Conservation (phyloP, 2,113 vertebrate species). For the Lamprotornis superbus region DNA sequence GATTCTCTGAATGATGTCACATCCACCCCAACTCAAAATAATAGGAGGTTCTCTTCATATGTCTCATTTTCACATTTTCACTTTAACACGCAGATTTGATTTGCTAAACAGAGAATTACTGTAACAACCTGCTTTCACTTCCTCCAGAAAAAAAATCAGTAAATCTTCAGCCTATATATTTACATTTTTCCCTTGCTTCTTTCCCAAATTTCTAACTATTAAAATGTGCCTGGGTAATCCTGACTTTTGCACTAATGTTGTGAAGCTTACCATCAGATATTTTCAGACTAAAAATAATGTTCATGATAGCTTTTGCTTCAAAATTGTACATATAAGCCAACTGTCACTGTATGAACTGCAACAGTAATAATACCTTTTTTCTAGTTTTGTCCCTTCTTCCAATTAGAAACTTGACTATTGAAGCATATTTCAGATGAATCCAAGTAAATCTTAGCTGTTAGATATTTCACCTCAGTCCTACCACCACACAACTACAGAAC, state of each 20-base stretch:
- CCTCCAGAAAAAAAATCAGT: neutral
- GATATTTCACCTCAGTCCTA: neutral
- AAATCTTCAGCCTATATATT: neutral
- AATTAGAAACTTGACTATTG: neutral
- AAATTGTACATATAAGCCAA: neutral
- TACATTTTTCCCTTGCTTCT: neutral
- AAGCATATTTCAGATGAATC: neutral
- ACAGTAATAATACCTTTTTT: neutral
- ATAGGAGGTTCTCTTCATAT: neutral
- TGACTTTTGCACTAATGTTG: neutral
- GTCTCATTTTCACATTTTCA: neutral
- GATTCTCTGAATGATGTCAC: neutral
- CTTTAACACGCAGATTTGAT: neutral
- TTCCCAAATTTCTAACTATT: neutral
- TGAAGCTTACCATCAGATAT: neutral
- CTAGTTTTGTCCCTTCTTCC: neutral
- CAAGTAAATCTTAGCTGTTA: neutral
- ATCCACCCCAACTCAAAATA: neutral
- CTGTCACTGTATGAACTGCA: neutral
- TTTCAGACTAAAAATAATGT: neutral
- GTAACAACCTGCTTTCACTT: neutral
- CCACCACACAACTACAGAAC: neutral
- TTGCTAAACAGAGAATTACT: neutral
- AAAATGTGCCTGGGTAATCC: neutral
- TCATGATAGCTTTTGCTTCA: neutral